Percentiles rank a stretch among this genome's conserved stretches.
These are phyloP conservation scores for Thereva nobilitata DNA, from an alignment of 2,888 invertebrate genomes.

Conservation along the genomic window DNA sequence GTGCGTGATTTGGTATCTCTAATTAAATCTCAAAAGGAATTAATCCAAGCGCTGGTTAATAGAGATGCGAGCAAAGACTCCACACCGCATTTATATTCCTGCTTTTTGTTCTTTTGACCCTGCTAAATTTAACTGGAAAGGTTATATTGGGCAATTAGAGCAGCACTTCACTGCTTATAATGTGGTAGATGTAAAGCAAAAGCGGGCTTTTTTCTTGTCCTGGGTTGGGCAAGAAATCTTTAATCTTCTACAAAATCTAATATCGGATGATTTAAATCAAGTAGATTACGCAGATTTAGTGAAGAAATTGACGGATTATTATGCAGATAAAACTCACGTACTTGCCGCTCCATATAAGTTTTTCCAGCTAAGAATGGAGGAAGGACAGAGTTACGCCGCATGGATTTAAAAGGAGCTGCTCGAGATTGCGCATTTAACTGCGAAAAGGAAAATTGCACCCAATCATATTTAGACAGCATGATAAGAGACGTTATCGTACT, in stretches of 20 bases:
- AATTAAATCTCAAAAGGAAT: no score
- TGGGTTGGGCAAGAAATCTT: conserved; percentile 26
- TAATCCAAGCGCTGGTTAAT: no score
- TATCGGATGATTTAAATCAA: not conserved
- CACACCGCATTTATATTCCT: no score
- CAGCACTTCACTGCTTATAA: conserved; percentile 23
- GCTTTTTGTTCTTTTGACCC: not conserved
- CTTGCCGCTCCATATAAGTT: not conserved
- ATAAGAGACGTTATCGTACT: conserved; percentile 20
- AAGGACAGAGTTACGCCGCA: conserved; percentile 13
- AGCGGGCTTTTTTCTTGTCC: conserved; percentile 20
- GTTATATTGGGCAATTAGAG: conserved; percentile 8
- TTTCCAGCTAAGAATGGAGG: conserved; percentile 10
- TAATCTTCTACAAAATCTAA: conserved; percentile 15
- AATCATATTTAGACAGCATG: not conserved
- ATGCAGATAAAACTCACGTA: conserved; percentile 12
- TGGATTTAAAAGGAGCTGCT: conserved; percentile 15
- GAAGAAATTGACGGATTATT: not conserved
- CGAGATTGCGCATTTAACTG: conserved; percentile 2
- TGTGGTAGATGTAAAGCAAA: conserved; percentile 4
- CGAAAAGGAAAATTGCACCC: not conserved
- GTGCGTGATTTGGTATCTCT: no score
- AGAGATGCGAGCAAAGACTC: no score
- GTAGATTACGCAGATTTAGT: not conserved
- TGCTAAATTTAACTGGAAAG: not conserved